Base-by-base conservation (phyloP, 2,113 vertebrate genomes). In the Halichoerus grypus region DNA sequence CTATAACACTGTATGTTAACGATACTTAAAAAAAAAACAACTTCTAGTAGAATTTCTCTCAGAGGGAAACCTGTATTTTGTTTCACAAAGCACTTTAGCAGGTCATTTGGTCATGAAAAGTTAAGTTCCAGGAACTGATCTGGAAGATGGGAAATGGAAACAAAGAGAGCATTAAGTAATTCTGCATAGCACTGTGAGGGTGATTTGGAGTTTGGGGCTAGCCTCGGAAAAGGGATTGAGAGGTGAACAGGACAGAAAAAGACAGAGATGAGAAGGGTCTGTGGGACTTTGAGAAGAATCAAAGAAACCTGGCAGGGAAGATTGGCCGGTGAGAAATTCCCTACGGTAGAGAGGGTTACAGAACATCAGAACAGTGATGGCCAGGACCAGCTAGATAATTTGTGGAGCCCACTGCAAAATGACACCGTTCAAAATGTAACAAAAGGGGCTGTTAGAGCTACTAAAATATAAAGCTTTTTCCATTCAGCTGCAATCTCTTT, bases 111-210 rank as follows among this genome's bases (percentile, higher is more conserved):
- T 65, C 61, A 42, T 65, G 74, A 88, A 96, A 94, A 94, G 31
- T 61, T 71, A 82, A 57, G 39, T 95, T 95, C 51, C 3, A 24
- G 57, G 61, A 96, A 80, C 71, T 5, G 0, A 65, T 92, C 14
- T 97, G 63, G 79, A 88, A 88, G 67, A 65, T 22, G 21, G 84
- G 95, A 94, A 89, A 77, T 8, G 26, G 55, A 91, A 88, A 85
- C 49, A 65, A n/a, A 59, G 31, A 83, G 39, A 83, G 31, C 31
- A 11, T 85, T 90, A 46, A 81, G 55, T 33, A 82, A 83, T 72
- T 84, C 61, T 24, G 26, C 26, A 8, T 31, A 22, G 51, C 11
- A 18, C 7, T 74, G 16, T 16, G 72, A 89, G 46, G 22, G 51
- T 26, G n/a, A 67, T 80, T 71, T 88, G 81, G 81, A 63, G 46